Evolutionary conservation across 2,888 invertebrate genomes (phyloP), one percentile per base, ranked within the genome.

Genomic region (Drosophila vallismaia): DNA sequence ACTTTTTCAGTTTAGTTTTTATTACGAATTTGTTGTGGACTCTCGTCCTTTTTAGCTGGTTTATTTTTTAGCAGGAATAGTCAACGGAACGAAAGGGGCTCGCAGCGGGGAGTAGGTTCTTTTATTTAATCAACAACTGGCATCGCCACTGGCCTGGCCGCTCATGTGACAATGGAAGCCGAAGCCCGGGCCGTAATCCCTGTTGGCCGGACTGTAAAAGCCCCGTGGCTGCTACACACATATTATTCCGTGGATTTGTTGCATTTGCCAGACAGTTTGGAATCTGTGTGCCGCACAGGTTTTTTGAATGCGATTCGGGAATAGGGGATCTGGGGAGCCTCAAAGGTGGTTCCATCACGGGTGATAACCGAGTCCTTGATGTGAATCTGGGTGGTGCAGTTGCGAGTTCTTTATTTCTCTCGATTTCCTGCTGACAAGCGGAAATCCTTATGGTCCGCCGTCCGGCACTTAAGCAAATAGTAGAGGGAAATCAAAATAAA

Each of bases 121-220:
- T 81, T 83, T 83, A 83, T 83, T 83, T 83, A 83, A 83, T 83
- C 82, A 83, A 85, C 88, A 87, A 71, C 82, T 85, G 82, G 73
- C 81, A 84, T 74, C 64, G 84, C 60, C 62, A 60, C 51, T 56
- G 57, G 58, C 38, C 70, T 19, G 19, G 45, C 57, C 70, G 49
- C 56, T 64, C 63, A 72, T 77, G 73, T 85, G 71, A 67, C 79
- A 69, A 63, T 74, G 64, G 64, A 67, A 36, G 51, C 36, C 56
- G 26, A 31, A 19, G 53, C 40, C 40, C 48, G 72, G 76, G 76
- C 71, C 76, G 38, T 80, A 82, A 82, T 85, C 86, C 82, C 82
- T 53, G 49, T 53, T 87, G 87, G 87, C 81, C 81, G 76, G 74
- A 70, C 63, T 74, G 78, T 73, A 69, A 85, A 87, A 87, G 82